A percentile compares a stretch with the other conserved stretches of the same genome.
Evolutionary conservation across 1,140 invertebrate species (phyloP).

Genomic region (Yoshiicerus persimilis): DNA sequence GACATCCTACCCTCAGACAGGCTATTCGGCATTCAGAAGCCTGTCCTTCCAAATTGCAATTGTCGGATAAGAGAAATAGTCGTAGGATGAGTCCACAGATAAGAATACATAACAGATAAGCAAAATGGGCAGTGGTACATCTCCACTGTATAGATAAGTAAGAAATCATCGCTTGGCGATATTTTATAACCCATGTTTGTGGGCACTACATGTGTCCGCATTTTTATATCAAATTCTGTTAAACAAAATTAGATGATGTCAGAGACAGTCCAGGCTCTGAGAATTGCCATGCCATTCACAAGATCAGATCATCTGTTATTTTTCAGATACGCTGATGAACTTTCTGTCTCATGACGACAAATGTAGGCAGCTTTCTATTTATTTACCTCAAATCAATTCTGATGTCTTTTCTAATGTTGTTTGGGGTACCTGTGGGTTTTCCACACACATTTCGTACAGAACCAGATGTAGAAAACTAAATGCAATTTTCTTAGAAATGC

Average conservation of each 20-base stretch:
- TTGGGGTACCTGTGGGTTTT: too few species aligned
- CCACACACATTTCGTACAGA: too few species aligned
- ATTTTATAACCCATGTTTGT: background rate
- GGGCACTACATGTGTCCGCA: background rate
- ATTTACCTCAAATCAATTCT: too few species aligned
- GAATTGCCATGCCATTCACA: background rate
- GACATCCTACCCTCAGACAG: too few species aligned
- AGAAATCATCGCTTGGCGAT: background rate
- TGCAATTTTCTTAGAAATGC: too few species aligned
- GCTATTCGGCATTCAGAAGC: background rate
- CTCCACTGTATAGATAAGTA: background rate
- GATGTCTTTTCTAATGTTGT: too few species aligned
- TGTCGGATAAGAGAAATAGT: background rate
- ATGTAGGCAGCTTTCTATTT: background rate
- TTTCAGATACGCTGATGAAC: background rate
- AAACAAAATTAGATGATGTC: background rate
- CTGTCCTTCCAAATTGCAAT: background rate
- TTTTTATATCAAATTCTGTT: background rate
- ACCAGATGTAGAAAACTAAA: too few species aligned
- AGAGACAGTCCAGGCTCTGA: background rate
- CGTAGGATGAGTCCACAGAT: background rate
- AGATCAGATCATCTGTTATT: background rate
- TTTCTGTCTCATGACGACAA: background rate
- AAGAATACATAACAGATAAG: constrained; percentile 4
- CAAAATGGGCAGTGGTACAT: background rate